Base-by-base conservation (phyloP, 1,140 invertebrate species). In the Cardiocondyla obscurior region DNA sequence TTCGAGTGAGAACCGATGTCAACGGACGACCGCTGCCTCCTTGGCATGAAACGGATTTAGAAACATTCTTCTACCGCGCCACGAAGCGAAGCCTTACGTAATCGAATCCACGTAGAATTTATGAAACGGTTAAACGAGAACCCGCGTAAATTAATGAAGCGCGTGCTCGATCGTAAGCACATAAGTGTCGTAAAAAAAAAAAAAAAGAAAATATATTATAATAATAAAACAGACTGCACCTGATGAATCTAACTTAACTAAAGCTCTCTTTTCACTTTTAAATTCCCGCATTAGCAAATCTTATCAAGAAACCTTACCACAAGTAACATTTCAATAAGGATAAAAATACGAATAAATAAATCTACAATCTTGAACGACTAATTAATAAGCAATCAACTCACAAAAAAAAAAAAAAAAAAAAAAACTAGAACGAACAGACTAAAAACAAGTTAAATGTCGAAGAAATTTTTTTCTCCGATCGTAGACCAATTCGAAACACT, bases 381-480 rank as follows among this genome's bases (percentile, higher is more conserved):
- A 28, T n/a, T 46, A n/a, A n/a, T n/a, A n/a, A n/a, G 16, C 44
- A 46, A n/a, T 64, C 36, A 57, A 67, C 44, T 42, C n/a, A 70
- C 12, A 82, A 25, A 70, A 44, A 76, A 28, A 65, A 25, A 70
- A 44, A 19, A 36, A 77, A 33, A 67, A n/a, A 42, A 42, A 55
- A 7, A 58, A n/a, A n/a, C n/a, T 14, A 55, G 28, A 62, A 73
- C 70, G 49, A 79, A 85, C 70, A 46, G 82, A 85, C 30, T 82
- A 44, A 72, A 87, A 86, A 81, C 67, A 81, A 87, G 69, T 46
- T 65, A 53, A 87, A 67, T 84, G 73, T 46, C 86, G 76, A 60
- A 70, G 51, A 85, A 86, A 89, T 83, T 39, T 64, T n/a, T 89
- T 76, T 87, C 79, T 84, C 77, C 86, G 82, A 90, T 83, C 65